Base-by-base conservation (phyloP, 2,113 vertebrate genomes). In the Nothoprocta perdicaria region DNA sequence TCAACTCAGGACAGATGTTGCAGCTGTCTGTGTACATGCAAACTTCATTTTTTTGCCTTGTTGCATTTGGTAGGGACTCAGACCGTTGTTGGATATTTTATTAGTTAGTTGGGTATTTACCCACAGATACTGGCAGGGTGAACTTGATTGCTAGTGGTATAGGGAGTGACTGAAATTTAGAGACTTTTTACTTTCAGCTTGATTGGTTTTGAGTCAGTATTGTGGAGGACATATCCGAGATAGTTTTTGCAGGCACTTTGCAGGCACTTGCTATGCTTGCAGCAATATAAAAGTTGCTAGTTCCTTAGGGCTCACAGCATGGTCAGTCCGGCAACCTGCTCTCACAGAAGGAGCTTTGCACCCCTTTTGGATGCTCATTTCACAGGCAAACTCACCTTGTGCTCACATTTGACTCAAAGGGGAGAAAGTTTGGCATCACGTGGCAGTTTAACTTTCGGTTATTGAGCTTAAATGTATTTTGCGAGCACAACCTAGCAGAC, bases 261-360 rank as follows among this genome's bases (percentile, higher is more conserved):
- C 35, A 94, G 46, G 46, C 76, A 67, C 40, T 80, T 63, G 33
- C 46, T 81, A 46, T 48, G 48, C 21, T 22, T 23, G 48, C 48
- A 48, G 48, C 33, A 6, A 1, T 19, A 27, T 4, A 33, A 80
- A 86, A 75, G 35, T 26, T 83, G n/a, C 46, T 1, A 4, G 5
- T 29, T 89, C 63, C 68, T 71, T 24, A 68, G 0, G 53, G 40
- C 45, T 84, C 50, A 45, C 1, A 5, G 13, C 0, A 0, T n/a
- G 45, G 66, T 61, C 77, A 86, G 31, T 62, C 35, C 40, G 78
- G 48, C 40, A 71, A 87, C 40, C 48, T 76, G 61, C 52, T 72
- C 8, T 58, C 40, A 31, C 35, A 4, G 3, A 48, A 69, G 80
- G 24, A 76, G 40, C 33, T 22, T 19, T 24, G 2, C 0, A 2